Evolutionary conservation across 2,113 vertebrate species (phyloP).

Genomic region (Nipponia nippon): DNA sequence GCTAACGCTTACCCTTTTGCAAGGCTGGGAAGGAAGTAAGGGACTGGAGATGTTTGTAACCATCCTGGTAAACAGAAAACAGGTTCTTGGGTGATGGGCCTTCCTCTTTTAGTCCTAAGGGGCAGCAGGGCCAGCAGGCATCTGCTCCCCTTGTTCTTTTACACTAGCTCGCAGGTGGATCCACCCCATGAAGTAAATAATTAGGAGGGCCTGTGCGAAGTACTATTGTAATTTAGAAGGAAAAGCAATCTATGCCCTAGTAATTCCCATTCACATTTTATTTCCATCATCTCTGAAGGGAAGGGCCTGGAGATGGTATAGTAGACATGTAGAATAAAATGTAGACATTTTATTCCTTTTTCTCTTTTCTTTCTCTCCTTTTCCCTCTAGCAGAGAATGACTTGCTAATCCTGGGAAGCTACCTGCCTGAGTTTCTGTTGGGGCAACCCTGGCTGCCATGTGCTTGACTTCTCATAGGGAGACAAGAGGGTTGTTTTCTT

Average conservation of each 20-base stretch:
- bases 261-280: neutral
- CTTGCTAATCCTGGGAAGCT: neutral
- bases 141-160: neutral
- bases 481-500: neutral
- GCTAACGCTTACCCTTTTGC: neutral
- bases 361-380: neutral
- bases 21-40: neutral
- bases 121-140: neutral
- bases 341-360: neutral
- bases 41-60: neutral
- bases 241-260: neutral
- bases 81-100: neutral
- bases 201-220: neutral
- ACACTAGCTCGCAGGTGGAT: neutral
- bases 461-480: neutral
- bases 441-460: fast-evolving
- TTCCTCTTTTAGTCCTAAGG: neutral
- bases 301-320: neutral
- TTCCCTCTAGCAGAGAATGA: neutral
- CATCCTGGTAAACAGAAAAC: neutral
- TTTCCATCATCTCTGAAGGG: neutral
- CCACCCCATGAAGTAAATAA: neutral
- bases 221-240: neutral
- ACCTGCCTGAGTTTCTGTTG: neutral
- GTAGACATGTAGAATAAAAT: neutral